Evolutionary conservation across 2,113 vertebrate species (phyloP), one percentile per base, ranked within the genome.

Genomic region (Ceyx melanurus): DNA sequence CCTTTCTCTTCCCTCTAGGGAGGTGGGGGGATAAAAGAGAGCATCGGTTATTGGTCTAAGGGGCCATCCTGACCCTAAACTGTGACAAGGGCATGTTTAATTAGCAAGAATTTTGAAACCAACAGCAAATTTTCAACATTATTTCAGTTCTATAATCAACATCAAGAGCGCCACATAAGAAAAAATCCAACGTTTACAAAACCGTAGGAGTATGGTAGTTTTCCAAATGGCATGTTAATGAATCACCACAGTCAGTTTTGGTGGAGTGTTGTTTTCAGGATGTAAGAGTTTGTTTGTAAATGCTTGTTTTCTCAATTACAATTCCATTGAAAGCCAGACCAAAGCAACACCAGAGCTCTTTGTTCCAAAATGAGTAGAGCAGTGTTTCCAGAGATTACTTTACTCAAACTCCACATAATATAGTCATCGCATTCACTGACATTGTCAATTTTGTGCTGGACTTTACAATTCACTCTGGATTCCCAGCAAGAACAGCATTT

Each of bases 301-400:
- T 0, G 66, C 31, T 83, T 89, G 87, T 96, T 96, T 94, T 95
- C 85, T 95, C 82, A 90, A 92, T 96, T 89, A 86, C 89, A 97
- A 96, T 94, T 95, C 82, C 77, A 95, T 26, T 96, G 95, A 88
- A 96, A 92, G 66, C 46, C 78, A 85, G 88, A 50, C 79, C 88
- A 95, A 92, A 93, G 82, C 82, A 93, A 89, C 89, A 95, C 61
- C 79, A 97, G 19, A 72, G 73, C 79, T 58, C 94, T 95, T 96
- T 95, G 95, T 96, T 89, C 74, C 62, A 67, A 33, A 83, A 92
- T 93, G 83, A 94, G 92, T 87, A 70, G 71, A 74, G 90, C 87
- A 95, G 85, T 95, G 93, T 97, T 96, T 91, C 77, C 76, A 92
- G 77, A 92, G 88, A 92, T 29, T 29, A 94, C 88, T 91, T 96